Percentiles rank a stretch among this genome's conserved stretches.
Conservation (phyloP, 2,888 invertebrate genomes). For the Ceriagrion tenellum region DNA sequence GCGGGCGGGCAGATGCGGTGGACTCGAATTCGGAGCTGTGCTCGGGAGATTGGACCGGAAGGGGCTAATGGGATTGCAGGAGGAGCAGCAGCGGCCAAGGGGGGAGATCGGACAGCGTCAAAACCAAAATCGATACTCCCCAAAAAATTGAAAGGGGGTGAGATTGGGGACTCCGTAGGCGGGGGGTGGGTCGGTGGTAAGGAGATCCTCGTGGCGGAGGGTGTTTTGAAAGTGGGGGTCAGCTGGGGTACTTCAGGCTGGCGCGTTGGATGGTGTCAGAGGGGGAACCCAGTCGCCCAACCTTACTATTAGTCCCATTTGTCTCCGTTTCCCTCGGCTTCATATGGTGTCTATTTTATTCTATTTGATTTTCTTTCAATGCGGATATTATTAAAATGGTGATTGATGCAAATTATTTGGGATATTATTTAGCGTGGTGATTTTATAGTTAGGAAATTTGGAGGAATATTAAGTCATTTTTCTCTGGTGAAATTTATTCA, state of each 20-base stretch:
- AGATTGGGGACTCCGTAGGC: not conserved
- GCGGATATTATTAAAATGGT: not conserved
- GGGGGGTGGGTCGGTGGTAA: not conserved
- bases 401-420: no score
- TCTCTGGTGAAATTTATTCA: no score
- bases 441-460: no score
- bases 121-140: constrained; percentile 57
- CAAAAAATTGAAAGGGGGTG: constrained; percentile 11
- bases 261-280: not conserved
- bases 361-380: not conserved
- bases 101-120: constrained; percentile 57
- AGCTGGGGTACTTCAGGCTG: not conserved
- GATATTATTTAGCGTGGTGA: no score
- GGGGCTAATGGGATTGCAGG: constrained; percentile 58
- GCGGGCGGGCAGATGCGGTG: not conserved
- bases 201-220: not conserved
- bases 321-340: not conserved
- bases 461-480: no score
- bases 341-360: not conserved
- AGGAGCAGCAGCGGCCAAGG: constrained; percentile 47
- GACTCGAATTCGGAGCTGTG: constrained; percentile 1
- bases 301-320: not conserved
- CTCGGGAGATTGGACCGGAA: constrained; percentile 59
- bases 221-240: not conserved
- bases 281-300: not conserved